These are phyloP conservation scores for Camponotus pennsylvanicus DNA, from an alignment of 1,140 invertebrate species.

Conservation along the genomic window DNA sequence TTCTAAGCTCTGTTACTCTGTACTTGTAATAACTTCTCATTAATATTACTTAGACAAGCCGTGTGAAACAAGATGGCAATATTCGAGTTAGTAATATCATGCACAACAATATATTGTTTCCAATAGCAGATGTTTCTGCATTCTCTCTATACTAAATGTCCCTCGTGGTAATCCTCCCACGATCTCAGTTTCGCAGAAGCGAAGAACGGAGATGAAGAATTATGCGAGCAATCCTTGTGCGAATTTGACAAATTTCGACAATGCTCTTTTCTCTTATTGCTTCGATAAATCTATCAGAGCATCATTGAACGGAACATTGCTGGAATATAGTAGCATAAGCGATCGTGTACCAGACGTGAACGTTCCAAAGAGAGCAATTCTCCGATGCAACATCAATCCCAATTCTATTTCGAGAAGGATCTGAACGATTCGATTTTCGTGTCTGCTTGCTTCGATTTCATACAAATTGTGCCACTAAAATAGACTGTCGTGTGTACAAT, in stretches of 20 bases:
- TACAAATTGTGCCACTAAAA: constrained; percentile 28
- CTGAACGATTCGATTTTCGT: neutral
- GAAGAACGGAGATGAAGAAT: neutral
- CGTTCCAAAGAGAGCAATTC: constrained; percentile 31
- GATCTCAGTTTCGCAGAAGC: neutral
- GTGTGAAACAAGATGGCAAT: neutral
- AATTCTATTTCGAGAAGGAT: constrained; percentile 48
- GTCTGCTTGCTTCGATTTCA: constrained; percentile 28
- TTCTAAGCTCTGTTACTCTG: neutral
- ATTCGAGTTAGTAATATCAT: neutral
- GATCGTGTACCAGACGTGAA: constrained; percentile 4
- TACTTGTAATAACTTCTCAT: constrained; percentile 51
- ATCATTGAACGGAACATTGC: neutral
- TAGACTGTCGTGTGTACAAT: constrained; percentile 11
- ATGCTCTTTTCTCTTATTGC: neutral
- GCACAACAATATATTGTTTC: constrained; percentile 1
- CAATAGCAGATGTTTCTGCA: neutral
- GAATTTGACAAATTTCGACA: neutral
- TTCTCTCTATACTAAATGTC: constrained; percentile 27
- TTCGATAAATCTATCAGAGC: constrained; percentile 29
- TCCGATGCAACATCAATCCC: constrained; percentile 61
- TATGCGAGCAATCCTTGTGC: neutral
- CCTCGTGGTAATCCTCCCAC: neutral
- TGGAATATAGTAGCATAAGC: neutral
- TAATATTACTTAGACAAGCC: constrained; percentile 22